A percentile compares a stretch with the other conserved stretches of the same genome.
phyloP scores from a whole-genome alignment of 2,888 invertebrate genomes.

The Tortricodes alternella region DNA sequence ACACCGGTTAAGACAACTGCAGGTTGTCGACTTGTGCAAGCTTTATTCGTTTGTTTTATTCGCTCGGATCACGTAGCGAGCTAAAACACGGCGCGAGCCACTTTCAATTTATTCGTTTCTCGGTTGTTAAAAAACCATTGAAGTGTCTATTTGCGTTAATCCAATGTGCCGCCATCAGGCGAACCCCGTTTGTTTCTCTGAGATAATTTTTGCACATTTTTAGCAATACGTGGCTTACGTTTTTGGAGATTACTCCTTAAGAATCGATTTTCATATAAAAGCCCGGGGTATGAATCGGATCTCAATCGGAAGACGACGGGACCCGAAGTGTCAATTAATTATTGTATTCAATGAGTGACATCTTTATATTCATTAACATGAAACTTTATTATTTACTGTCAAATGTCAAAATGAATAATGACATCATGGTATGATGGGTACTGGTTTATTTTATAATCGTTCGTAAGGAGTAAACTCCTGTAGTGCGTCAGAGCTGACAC shows the following conservation, averaged over 20 bases:
- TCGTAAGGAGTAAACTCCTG: too few relatives aligned
- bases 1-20: slow-evolving; percentile 56
- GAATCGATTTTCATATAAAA: too few relatives aligned
- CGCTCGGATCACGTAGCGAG: slow-evolving; percentile 44
- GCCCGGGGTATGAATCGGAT: too few relatives aligned
- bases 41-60: slow-evolving; percentile 38
- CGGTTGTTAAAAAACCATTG: slow-evolving; percentile 29
- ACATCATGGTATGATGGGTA: too few relatives aligned
- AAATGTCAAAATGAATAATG: too few relatives aligned
- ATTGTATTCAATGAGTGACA: too few relatives aligned
- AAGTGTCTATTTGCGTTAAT: slow-evolving; percentile 24
- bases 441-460: too few relatives aligned
- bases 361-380: too few relatives aligned
- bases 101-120: slow-evolving; percentile 29
- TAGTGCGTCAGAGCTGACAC: too few relatives aligned
- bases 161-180: slow-evolving; percentile 9
- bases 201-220: background rate
- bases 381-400: too few relatives aligned
- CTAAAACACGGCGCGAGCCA: slow-evolving; percentile 24
- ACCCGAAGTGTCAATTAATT: too few relatives aligned
- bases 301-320: too few relatives aligned
- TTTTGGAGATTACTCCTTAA: background rate
- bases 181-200: slow-evolving; percentile 4
- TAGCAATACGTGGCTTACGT: background rate
- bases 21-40: slow-evolving; percentile 40